Conservation (phyloP, 2,113 vertebrate species). For the Grammomys surdaster region DNA sequence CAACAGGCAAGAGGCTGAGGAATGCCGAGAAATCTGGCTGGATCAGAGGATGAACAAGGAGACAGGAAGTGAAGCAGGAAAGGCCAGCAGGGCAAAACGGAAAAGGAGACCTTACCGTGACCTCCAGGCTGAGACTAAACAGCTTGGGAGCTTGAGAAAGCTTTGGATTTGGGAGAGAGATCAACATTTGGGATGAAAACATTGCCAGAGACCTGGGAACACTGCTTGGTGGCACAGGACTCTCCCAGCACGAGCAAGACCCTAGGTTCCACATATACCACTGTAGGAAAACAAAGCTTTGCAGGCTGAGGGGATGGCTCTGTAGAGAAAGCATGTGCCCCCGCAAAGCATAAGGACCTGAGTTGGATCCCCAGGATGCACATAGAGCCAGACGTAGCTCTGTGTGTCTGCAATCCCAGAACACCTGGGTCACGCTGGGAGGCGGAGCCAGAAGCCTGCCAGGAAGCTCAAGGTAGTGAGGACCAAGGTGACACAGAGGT, state of each 20-base stretch:
- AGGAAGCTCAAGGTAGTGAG: background rate
- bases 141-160: background rate
- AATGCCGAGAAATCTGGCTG: background rate
- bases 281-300: background rate
- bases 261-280: background rate
- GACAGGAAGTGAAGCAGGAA: constrained; percentile 63
- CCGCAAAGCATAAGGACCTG: background rate
- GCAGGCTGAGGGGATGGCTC: background rate
- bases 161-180: constrained; percentile 25
- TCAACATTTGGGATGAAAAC: background rate
- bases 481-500: background rate
- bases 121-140: constrained; percentile 34
- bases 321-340: too few species aligned
- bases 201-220: background rate
- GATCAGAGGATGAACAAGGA: background rate
- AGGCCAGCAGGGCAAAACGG: background rate
- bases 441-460: background rate
- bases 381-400: background rate
- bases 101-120: constrained; percentile 50
- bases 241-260: too few species aligned
- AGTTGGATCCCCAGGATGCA: background rate
- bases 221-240: background rate
- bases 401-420: background rate
- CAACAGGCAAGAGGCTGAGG: background rate
- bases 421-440: background rate